Evolutionary conservation across 2,888 invertebrate species (phyloP).

Genomic region (Fabriciana adippe): DNA sequence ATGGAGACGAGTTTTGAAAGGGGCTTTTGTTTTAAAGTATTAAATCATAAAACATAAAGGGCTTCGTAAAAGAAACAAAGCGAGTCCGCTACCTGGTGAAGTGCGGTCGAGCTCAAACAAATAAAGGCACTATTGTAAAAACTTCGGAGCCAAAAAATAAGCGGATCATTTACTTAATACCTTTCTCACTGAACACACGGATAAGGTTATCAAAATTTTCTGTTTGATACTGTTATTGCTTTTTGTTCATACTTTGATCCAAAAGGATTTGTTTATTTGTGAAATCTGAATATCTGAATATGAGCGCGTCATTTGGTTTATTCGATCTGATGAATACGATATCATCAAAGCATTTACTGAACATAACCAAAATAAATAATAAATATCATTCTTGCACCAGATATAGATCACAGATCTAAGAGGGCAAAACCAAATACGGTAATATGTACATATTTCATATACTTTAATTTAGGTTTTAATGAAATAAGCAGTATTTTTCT

Average conservation of each 20-base stretch:
- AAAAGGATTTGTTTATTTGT: neutral
- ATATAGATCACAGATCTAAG: too few species aligned
- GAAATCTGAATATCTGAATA: neutral
- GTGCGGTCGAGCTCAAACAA: slow-evolving; percentile 1
- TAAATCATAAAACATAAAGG: slow-evolving; percentile 5
- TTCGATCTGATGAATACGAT: neutral
- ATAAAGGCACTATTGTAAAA: slow-evolving; percentile 16
- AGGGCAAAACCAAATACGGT: too few species aligned
- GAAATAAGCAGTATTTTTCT: too few species aligned
- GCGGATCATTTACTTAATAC: slow-evolving; percentile 16
- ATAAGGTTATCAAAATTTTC: slow-evolving; percentile 14
- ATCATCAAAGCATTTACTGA: neutral
- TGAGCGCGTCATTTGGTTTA: neutral
- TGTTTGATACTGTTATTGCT: slow-evolving; percentile 6
- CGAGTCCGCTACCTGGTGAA: neutral
- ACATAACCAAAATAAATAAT: too few species aligned
- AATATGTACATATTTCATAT: too few species aligned
- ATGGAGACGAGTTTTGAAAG: neutral
- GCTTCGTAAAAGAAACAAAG: slow-evolving; percentile 9
- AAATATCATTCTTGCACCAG: too few species aligned
- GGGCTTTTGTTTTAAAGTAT: slow-evolving; percentile 8
- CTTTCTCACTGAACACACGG: slow-evolving; percentile 12
- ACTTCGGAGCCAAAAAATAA: slow-evolving; percentile 14
- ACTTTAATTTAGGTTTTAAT: too few species aligned
- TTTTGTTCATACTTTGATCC: neutral